Percentiles rank a stretch among this genome's conserved stretches.
Conservation (phyloP, 2,888 invertebrate species). For the Hirtodrosophila confusa region DNA sequence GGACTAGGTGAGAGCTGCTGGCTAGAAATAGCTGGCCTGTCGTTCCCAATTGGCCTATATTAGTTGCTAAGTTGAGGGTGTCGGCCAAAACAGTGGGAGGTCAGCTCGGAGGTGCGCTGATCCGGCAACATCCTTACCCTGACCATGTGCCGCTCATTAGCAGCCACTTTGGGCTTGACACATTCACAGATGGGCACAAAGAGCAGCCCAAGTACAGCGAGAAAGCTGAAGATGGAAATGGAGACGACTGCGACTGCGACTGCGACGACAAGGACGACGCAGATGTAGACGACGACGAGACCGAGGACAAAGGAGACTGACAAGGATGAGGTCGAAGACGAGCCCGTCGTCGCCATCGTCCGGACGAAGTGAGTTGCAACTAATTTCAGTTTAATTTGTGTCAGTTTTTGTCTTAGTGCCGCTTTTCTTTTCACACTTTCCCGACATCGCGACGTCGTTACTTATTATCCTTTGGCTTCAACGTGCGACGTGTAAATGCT, state of each 20-base stretch:
- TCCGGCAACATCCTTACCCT: conserved; percentile 13
- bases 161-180: conserved; percentile 54
- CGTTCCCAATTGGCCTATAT: not conserved
- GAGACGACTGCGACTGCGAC: not conserved
- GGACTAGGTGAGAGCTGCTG: no score
- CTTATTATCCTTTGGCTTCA: conserved; percentile 70
- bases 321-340: conserved; percentile 1
- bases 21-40: not conserved
- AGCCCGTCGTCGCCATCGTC: conserved; percentile 24
- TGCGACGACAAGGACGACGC: conserved; percentile 11
- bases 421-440: conserved; percentile 67
- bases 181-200: conserved; percentile 22
- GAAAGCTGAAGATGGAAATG: conserved; percentile 11
- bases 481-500: conserved; percentile 72
- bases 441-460: conserved; percentile 44
- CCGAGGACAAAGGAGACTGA: conserved; percentile 1
- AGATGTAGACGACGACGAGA: conserved; percentile 5
- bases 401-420: conserved; percentile 63
- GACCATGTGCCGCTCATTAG: conserved; percentile 56
- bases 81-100: not conserved
- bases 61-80: not conserved
- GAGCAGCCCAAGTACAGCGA: conserved; percentile 4
- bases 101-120: not conserved
- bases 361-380: conserved; percentile 68
- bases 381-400: conserved; percentile 80